These are phyloP conservation scores for Calephelis perditalis DNA, from an alignment of 2,888 invertebrate species.

Conservation along the genomic window DNA sequence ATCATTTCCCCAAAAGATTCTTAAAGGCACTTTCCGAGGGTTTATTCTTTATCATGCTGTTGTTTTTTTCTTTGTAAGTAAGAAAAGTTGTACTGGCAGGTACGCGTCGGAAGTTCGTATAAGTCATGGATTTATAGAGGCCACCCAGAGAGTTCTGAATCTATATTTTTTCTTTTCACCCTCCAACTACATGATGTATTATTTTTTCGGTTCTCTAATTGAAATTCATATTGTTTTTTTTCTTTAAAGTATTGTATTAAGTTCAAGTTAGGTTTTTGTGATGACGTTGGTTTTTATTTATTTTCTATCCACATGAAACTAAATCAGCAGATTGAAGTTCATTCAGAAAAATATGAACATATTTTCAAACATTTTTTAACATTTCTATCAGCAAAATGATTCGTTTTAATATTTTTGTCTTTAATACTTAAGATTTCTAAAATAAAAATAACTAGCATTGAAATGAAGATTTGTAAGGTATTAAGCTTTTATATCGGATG, in stretches of 20 bases:
- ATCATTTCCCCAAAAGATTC: constrained; percentile 12
- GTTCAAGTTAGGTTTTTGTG: not conserved
- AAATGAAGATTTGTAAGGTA: too few relatives aligned
- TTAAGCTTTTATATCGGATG: too few relatives aligned
- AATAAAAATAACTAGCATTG: too few relatives aligned
- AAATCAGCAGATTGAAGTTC: too few relatives aligned
- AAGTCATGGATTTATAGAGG: constrained; percentile 47
- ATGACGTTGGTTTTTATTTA: too few relatives aligned
- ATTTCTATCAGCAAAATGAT: too few relatives aligned
- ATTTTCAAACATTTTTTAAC: too few relatives aligned
- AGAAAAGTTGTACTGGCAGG: constrained; percentile 26
- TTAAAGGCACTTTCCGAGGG: constrained; percentile 19
- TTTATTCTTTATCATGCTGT: constrained; percentile 28
- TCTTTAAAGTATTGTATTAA: constrained; percentile 11
- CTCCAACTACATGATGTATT: constrained; percentile 31
- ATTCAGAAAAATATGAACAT: too few relatives aligned
- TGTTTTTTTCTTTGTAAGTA: constrained; percentile 29
- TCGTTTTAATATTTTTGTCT: too few relatives aligned
- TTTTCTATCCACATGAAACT: too few relatives aligned
- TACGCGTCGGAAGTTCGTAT: constrained; percentile 33
- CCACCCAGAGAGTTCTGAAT: constrained; percentile 44
- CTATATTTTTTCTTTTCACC: constrained; percentile 35
- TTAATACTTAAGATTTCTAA: too few relatives aligned
- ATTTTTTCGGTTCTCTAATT: constrained; percentile 31
- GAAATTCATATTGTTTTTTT: constrained; percentile 31